Evolutionary conservation across 2,113 vertebrate species (phyloP), one percentile per base, ranked within the genome.

Genomic region (Physeter macrocephalus): DNA sequence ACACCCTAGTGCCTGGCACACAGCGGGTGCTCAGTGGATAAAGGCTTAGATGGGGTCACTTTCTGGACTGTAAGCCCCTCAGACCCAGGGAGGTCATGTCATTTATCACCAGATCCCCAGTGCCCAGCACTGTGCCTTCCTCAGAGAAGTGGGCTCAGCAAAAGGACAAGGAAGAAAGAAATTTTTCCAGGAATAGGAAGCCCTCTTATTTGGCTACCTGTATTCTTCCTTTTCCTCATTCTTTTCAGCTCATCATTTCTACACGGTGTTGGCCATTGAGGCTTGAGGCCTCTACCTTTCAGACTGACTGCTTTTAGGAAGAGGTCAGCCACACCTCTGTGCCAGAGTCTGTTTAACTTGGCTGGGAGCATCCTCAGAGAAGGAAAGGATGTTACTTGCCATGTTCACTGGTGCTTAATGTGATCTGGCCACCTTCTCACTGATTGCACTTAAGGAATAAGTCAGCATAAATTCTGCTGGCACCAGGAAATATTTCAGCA

Each of bases 251-350:
- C n/a, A 2, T 61, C 57, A 27, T 61, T 81, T 69, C 93, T 75
- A 2, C 36, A 34, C 2, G 1, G n/a, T 41, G 1, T 21, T 20
- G 2, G 61, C 54, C 0, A 3, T 36, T 8, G 39, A 82, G 80
- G 64, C 59, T 5, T 0, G 8, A 90, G 4, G 21, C 61, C 62
- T 66, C 31, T 18, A 0, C 14, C 43, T 59, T 82, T 41, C 29
- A 14, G 31, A 8, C n/a, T 66, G 20, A 18, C 41, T 49, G 34
- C 49, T 7, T 0, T 18, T 29, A 78, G 66, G 39, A 23, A 75
- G n/a, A 74, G 57, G 27, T 15, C 46, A 46, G 88, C 83, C n/a
- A 25, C 1, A n/a, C 36, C 46, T 72, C 64, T 20, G 8, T 39
- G 72, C 27, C 88, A 41, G 17, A 18, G 34, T 29, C 87, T 91